phyloP scores from a whole-genome alignment of 2,888 invertebrate genomes.

The Pammene fasciana region DNA sequence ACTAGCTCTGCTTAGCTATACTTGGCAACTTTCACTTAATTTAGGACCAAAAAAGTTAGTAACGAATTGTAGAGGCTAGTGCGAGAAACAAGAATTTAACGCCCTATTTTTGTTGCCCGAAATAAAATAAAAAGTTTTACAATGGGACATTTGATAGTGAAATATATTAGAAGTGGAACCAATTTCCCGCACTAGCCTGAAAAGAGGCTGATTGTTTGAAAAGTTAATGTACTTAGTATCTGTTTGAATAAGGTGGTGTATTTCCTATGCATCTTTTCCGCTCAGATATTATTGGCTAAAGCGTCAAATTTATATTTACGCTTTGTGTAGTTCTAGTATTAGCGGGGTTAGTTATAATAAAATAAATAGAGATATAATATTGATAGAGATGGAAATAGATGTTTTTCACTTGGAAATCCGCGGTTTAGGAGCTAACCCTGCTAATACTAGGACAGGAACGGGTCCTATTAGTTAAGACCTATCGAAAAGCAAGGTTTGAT shows the following conservation, averaged over 20 bases:
- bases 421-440: not conserved
- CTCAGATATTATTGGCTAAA: conserved; percentile 2
- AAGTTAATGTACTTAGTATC: not conserved
- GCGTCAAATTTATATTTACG: not conserved
- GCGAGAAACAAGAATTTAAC: not conserved
- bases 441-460: not conserved
- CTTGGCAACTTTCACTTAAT: not conserved
- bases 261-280: not conserved
- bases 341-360: not conserved
- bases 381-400: no score
- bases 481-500: not conserved
- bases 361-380: no score
- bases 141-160: not conserved
- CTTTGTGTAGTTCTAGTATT: not conserved
- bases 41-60: not conserved
- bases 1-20: not conserved
- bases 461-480: not conserved
- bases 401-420: not conserved
- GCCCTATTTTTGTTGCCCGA: conserved; percentile 2
- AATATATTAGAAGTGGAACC: not conserved
- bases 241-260: not conserved
- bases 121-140: not conserved
- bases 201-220: not conserved
- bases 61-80: conserved; percentile 18
- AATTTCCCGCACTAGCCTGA: conserved; percentile 1